Evolutionary conservation across 2,113 vertebrate species (phyloP), one percentile per base, ranked within the genome.

Genomic region (Spilogale gracilis): DNA sequence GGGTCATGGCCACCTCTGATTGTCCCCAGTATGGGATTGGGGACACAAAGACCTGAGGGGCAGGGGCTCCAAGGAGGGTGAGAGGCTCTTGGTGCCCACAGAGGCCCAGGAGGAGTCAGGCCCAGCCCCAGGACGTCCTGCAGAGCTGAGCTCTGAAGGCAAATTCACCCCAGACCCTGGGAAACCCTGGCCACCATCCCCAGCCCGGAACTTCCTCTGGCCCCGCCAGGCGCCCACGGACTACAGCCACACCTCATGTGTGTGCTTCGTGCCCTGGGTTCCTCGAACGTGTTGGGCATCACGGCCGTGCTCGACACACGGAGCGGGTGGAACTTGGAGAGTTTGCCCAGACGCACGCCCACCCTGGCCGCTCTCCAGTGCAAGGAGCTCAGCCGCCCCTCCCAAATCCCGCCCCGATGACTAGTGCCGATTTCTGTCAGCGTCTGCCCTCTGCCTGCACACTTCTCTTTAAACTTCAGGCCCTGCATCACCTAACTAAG

Each of bases 391-490:
- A 67, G 96, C 81, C 69, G 71, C 43, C 56, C 82, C 96, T 89
- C 6, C 9, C 38, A n/a, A 13, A n/a, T 3, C 32, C 9, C 4
- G 32, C 6, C 16, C 67, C 17, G 6, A 17, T 9, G 16, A 32
- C 9, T n/a, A 14, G 0, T 97, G 93, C 80, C n/a, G 27, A 43
- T 89, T 83, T 92, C 82, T 94, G 76, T 48, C 9, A 56, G 89
- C 56, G 56, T 95, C 89, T 83, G 63, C 78, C 88, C 63, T 97
- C 50, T 84, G 18, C 60, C 61, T 73, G 48, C 43, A 48, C n/a
- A 25, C 56, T 92, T 82, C 88, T 43, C 71, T 97, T 93, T 94
- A 93, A 87, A 95, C 83, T 73, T 97, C 94, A 89, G 56, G 83
- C 0, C 0, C 27, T 30, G 88, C 80, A 5, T 94, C 91, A 12